These are phyloP conservation scores for Gasteruption jaculator DNA, from an alignment of 2,888 invertebrate species.

Conservation along the genomic window DNA sequence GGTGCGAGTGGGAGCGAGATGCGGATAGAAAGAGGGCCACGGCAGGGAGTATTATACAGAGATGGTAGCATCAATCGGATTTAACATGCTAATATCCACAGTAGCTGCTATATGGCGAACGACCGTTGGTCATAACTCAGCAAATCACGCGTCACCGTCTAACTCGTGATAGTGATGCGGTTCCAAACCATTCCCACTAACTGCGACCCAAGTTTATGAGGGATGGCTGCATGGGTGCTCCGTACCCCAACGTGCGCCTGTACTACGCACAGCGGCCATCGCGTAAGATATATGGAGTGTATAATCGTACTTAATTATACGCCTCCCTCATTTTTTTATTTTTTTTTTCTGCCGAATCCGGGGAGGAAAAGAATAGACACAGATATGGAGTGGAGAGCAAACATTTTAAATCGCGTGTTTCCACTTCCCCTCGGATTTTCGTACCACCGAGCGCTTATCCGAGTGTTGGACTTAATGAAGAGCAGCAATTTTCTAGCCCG, in stretches of 20 bases:
- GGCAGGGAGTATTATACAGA: neutral
- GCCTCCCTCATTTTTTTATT: too few species aligned
- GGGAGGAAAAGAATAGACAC: too few species aligned
- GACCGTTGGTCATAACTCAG: conserved; percentile 29
- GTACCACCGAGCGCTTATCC: too few species aligned
- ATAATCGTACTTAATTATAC: too few species aligned
- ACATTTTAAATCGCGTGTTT: too few species aligned
- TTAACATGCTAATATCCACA: conserved; percentile 26
- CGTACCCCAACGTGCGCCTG: neutral
- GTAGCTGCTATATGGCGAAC: conserved; percentile 18
- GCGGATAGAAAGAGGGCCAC: conserved; percentile 18
- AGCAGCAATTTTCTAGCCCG: too few species aligned
- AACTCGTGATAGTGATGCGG: too few species aligned
- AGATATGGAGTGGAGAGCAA: too few species aligned
- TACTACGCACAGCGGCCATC: conserved; percentile 7
- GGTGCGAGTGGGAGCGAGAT: conserved; percentile 8
- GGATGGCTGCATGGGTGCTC: conserved; percentile 3
- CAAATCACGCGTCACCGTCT: conserved; percentile 29
- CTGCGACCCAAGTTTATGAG: conserved; percentile 14
- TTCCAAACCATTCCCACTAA: conserved; percentile 14
- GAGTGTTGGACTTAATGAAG: too few species aligned
- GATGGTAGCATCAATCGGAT: conserved; percentile 25
- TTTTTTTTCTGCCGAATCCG: too few species aligned
- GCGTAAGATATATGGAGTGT: conserved; percentile 6
- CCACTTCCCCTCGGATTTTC: too few species aligned